phyloP scores from a whole-genome alignment of 2,888 invertebrate species.

The Eucera pruinosa region DNA sequence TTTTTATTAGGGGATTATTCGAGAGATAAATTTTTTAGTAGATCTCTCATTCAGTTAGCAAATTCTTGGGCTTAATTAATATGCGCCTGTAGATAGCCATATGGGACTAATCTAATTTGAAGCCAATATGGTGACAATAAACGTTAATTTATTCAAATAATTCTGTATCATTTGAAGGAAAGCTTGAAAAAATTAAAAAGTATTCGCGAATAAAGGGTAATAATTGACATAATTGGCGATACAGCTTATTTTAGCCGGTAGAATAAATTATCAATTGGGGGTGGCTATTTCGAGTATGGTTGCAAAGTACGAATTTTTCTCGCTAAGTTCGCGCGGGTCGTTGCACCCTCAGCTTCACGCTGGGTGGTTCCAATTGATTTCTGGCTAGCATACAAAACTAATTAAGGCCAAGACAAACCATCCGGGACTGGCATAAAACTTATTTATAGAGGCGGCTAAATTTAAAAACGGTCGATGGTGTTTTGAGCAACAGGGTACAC shows the following conservation, averaged over 20 bases:
- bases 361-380: conserved; percentile 58
- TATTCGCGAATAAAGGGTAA: neutral
- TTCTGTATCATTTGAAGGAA: neutral
- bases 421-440: conserved; percentile 51
- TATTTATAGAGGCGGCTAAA: conserved; percentile 60
- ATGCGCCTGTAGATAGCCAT: too few species aligned
- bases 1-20: too few species aligned
- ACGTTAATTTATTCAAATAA: conserved; percentile 7
- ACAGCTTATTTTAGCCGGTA: conserved; percentile 15
- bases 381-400: conserved; percentile 58
- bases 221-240: conserved; percentile 2
- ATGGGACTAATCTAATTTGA: too few species aligned
- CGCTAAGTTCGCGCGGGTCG: conserved; percentile 43
- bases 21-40: too few species aligned
- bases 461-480: conserved; percentile 55
- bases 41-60: too few species aligned
- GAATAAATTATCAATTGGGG: conserved; percentile 30
- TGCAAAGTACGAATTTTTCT: conserved; percentile 26
- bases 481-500: conserved; percentile 36
- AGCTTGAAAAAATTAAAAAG: neutral
- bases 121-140: neutral
- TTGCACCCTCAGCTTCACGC: conserved; percentile 53
- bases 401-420: conserved; percentile 63
- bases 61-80: too few species aligned
- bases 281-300: conserved; percentile 19